A percentile compares a stretch with the other conserved stretches of the same genome.
phyloP scores from a whole-genome alignment of 2,797 vertebrate genomes.

The Eleutherodactylus coqui region DNA sequence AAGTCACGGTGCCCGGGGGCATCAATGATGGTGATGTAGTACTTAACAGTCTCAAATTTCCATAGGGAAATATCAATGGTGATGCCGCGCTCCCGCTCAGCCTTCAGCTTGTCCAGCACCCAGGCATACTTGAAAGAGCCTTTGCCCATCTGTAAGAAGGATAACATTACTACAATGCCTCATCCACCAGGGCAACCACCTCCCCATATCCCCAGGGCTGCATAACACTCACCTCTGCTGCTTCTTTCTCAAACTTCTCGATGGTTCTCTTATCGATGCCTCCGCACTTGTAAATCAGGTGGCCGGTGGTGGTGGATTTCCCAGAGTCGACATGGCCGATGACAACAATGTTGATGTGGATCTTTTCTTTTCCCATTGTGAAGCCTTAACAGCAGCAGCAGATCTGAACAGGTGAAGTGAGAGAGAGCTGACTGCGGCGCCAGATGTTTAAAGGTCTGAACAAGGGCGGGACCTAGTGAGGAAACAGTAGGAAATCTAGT shows the following conservation, averaged over 20 bases:
- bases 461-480: not conserved
- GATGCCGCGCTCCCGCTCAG: conserved; percentile 82
- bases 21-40: conserved; percentile 83
- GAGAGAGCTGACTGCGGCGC: fast-evolving
- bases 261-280: conserved; percentile 86
- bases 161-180: not conserved
- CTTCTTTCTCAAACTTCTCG: conserved; percentile 87
- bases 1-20: conserved; percentile 84
- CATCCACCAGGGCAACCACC: not conserved
- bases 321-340: conserved; percentile 88
- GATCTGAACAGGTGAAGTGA: not conserved
- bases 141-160: conserved; percentile 78
- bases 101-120: conserved; percentile 85
- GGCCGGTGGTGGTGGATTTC: conserved; percentile 83
- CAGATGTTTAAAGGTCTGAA: conserved; percentile 40
- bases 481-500: not conserved
- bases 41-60: conserved; percentile 82
- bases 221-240: conserved; percentile 76
- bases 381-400: too few species aligned
- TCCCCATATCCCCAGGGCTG: too few species aligned
- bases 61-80: conserved; percentile 84
- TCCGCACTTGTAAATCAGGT: conserved; percentile 85
- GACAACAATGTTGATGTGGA: conserved; percentile 85
- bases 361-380: conserved; percentile 85
- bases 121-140: conserved; percentile 85